These are phyloP conservation scores for Lynx canadensis DNA, from an alignment of 2,113 vertebrate genomes.

Conservation along the genomic window DNA sequence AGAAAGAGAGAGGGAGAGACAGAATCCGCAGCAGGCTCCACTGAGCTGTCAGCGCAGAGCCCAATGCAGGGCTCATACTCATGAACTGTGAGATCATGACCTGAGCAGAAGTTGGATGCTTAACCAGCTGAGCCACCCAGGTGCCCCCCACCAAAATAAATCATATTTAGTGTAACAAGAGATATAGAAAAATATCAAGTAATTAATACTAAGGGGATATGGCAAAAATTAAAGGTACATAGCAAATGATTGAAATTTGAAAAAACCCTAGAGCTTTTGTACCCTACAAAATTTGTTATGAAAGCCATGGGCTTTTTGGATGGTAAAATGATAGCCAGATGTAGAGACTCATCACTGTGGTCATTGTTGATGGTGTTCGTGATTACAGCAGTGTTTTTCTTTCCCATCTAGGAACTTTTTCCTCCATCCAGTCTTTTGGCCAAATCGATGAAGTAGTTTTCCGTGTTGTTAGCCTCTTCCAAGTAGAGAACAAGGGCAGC, in stretches of 20 bases:
- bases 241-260: background rate
- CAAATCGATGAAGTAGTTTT: background rate
- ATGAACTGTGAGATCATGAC: too few relatives aligned
- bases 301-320: background rate
- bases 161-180: background rate
- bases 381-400: background rate
- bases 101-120: too few relatives aligned
- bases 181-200: background rate
- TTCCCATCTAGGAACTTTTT: background rate
- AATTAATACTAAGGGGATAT: background rate
- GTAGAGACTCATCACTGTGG: background rate
- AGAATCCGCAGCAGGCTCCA: too few relatives aligned
- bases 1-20: too few relatives aligned
- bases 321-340: background rate
- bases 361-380: background rate
- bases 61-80: too few relatives aligned
- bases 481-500: background rate
- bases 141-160: too few relatives aligned
- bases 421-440: background rate
- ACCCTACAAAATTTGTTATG: rapidly evolving
- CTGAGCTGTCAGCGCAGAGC: too few relatives aligned
- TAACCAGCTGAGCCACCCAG: too few relatives aligned
- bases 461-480: background rate
- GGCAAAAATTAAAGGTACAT: background rate
- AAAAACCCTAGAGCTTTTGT: background rate